phyloP scores from a whole-genome alignment of 2,888 invertebrate species.

The Leistus spinibarbis region DNA sequence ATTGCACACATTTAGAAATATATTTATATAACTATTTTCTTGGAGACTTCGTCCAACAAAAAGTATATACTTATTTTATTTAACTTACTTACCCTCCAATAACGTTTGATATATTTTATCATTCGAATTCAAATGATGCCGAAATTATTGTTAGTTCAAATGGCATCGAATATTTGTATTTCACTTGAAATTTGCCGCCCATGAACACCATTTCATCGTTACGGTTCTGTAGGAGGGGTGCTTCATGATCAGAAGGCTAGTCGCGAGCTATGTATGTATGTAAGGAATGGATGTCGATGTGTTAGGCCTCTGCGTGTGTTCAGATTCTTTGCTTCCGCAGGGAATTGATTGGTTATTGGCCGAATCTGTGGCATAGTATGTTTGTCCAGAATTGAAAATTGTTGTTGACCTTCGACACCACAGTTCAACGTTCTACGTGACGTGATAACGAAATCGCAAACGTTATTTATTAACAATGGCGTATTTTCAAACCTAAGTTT shows the following conservation, averaged over 20 bases:
- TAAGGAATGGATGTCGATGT: conserved; percentile 26
- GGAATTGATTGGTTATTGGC: conserved; percentile 35
- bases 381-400: conserved; percentile 24
- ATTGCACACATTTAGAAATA: too few species aligned
- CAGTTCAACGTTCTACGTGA: not conserved
- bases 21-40: too few species aligned
- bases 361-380: conserved; percentile 26
- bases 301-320: conserved; percentile 20
- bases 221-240: conserved; percentile 12
- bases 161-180: too few species aligned
- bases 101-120: too few species aligned
- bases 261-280: conserved; percentile 8
- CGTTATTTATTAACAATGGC: not conserved
- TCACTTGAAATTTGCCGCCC: too few species aligned
- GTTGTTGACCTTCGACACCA: conserved; percentile 8
- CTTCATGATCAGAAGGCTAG: conserved; percentile 10
- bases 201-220: too few species aligned
- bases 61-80: too few species aligned
- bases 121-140: too few species aligned
- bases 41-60: too few species aligned
- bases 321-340: conserved; percentile 29
- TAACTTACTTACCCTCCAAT: too few species aligned
- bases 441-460: not conserved
- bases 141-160: too few species aligned
- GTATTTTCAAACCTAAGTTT: not conserved